Evolutionary conservation across 1,140 invertebrate genomes (phyloP).

Genomic region (Pseudomyrmex cubaensis): DNA sequence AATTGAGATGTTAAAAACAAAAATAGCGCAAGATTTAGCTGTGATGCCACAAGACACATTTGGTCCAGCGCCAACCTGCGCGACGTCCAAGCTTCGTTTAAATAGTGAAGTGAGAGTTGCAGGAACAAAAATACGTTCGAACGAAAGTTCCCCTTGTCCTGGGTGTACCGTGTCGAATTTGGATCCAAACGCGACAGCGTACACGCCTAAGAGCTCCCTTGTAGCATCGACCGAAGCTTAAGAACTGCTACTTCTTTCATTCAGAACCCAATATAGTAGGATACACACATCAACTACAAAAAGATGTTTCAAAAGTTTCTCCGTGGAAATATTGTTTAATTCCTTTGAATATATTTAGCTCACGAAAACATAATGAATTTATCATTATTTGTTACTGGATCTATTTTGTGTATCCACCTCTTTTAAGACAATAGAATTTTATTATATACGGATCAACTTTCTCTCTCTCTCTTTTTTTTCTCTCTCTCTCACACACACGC

Average conservation of each 20-base stretch:
- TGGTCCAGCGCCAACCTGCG: slow-evolving; percentile 82
- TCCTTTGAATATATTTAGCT: not conserved
- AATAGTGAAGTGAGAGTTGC: slow-evolving; percentile 82
- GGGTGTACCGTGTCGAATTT: slow-evolving; percentile 89
- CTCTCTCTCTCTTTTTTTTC: too few relatives aligned
- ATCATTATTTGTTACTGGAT: slow-evolving; percentile 10
- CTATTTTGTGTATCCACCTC: not conserved
- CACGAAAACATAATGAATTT: slow-evolving; percentile 11
- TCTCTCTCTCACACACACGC: too few relatives aligned
- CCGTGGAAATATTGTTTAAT: slow-evolving; percentile 62
- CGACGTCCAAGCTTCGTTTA: slow-evolving; percentile 88
- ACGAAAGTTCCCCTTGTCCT: slow-evolving; percentile 82
- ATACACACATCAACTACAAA: slow-evolving; percentile 65
- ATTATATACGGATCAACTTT: slow-evolving; percentile 10
- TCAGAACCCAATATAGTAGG: slow-evolving; percentile 68
- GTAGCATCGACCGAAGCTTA: slow-evolving; percentile 87
- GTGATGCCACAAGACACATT: slow-evolving; percentile 93
- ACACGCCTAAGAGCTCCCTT: slow-evolving; percentile 92
- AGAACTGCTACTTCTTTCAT: slow-evolving; percentile 60
- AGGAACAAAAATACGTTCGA: slow-evolving; percentile 81
- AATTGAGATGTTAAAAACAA: slow-evolving; percentile 95
- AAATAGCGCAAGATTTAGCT: slow-evolving; percentile 95
- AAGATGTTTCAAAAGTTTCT: slow-evolving; percentile 77
- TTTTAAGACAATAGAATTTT: slow-evolving; percentile 47
- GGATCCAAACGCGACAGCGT: slow-evolving; percentile 96